Percentiles rank a stretch among this genome's conserved stretches.
Conservation (phyloP, 1,140 invertebrate species). For the Thaumetopoea pityocampa region DNA sequence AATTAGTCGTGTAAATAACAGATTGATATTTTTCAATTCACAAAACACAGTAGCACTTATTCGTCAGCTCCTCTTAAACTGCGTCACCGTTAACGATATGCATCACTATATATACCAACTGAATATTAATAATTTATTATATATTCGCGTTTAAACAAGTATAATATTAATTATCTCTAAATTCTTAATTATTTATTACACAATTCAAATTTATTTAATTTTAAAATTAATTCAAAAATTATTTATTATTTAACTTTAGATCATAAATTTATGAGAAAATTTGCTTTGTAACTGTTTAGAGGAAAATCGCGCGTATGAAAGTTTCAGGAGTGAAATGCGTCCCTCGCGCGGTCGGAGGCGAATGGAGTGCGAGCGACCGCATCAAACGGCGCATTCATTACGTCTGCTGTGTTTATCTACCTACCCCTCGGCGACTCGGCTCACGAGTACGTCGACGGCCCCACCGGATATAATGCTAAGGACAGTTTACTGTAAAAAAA, state of each 20-base stretch:
- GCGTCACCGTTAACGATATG: background rate
- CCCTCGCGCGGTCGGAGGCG: conserved; percentile 36
- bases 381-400: conserved; percentile 2
- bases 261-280: conserved; percentile 1
- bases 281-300: conserved; percentile 4
- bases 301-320: conserved; percentile 29
- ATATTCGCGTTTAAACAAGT: background rate
- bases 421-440: conserved; percentile 22
- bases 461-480: too few species aligned
- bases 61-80: conserved; percentile 12
- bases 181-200: background rate
- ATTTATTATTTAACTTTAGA: background rate
- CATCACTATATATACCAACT: background rate
- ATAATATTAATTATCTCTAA: background rate
- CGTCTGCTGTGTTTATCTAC: conserved; percentile 13
- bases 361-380: conserved; percentile 31
- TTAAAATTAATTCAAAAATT: background rate
- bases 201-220: background rate
- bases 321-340: conserved; percentile 38
- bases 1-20: conserved; percentile 51
- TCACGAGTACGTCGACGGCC: conserved; percentile 20
- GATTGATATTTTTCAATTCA: conserved; percentile 28
- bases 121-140: background rate
- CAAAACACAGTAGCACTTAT: conserved; percentile 17
- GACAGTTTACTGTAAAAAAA: too few species aligned